These are phyloP conservation scores for Pseudochirops corinnae DNA, from an alignment of 2,797 vertebrate genomes.

Conservation along the genomic window DNA sequence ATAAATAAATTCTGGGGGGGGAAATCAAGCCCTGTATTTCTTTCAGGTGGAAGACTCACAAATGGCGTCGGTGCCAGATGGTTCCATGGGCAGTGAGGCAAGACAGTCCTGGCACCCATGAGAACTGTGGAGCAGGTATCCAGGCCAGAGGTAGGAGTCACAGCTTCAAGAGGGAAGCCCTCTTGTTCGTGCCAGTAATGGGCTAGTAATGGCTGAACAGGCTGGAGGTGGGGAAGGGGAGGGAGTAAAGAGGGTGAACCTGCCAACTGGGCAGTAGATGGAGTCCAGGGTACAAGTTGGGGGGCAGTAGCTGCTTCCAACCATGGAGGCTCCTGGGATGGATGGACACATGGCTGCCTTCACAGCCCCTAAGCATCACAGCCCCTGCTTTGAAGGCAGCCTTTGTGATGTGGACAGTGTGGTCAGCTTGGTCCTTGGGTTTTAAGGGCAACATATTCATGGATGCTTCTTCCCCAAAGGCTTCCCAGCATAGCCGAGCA, in stretches of 20 bases:
- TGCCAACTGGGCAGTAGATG: too few relatives aligned
- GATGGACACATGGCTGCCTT: too few relatives aligned
- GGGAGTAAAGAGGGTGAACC: background rate
- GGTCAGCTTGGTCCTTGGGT: too few relatives aligned
- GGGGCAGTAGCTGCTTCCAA: too few relatives aligned
- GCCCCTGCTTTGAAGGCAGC: background rate
- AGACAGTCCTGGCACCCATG: slow-evolving; percentile 91
- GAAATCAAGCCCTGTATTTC: background rate
- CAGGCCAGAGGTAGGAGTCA: slow-evolving; percentile 94
- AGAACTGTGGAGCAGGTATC: slow-evolving; percentile 94
- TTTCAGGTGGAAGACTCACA: slow-evolving; percentile 97
- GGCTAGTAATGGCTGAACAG: background rate
- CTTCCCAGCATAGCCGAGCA: too few relatives aligned
- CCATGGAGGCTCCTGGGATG: too few relatives aligned
- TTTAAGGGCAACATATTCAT: too few relatives aligned
- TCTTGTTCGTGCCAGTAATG: background rate
- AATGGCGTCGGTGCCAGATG: slow-evolving; percentile 97
- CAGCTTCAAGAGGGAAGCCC: background rate
- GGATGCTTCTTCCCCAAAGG: too few relatives aligned
- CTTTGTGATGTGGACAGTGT: background rate
- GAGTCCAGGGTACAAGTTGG: too few relatives aligned
- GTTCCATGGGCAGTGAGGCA: slow-evolving; percentile 95
- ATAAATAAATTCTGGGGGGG: too few relatives aligned
- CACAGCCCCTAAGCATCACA: too few relatives aligned
- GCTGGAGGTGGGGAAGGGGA: background rate